Base-by-base conservation (phyloP, 2,113 vertebrate species). In the Phalacrocorax pelagicus region DNA sequence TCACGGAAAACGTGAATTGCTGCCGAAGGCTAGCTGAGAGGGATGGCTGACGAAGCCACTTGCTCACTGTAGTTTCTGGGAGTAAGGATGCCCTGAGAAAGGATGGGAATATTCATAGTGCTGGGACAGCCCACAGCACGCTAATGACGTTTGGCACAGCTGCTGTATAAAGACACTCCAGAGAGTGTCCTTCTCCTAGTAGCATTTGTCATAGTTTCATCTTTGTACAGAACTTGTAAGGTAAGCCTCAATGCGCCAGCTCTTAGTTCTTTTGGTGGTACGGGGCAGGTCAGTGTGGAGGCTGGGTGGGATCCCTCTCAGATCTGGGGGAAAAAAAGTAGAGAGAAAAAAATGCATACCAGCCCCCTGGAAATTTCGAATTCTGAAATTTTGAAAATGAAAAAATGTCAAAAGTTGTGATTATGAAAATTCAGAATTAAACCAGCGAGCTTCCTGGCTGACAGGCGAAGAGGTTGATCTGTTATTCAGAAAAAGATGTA, bases 1-100 rank as follows among this genome's bases (percentile, higher is more conserved):
- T 34, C 38, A 30, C 18, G 2, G 2, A 19, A 18, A 19, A 7
- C 0, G 2, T 5, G 16, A 15, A 8, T 29, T 0, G 2, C 10
- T 9, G 44, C 44, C 5, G 1, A 20, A 67, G 22, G 27, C 47
- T 22, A 8, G 24, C 24, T 24, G 42, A 32, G 38, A 30, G 55
- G 11, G 52, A 38, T 3, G 54, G 55, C 59, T 30, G 32, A 27
- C 7, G 10, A 55, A 42, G 49, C 15, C 15, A 2, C 49, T 7
- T 5, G 32, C 9, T 51, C 30, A 2, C 26, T 14, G 23, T 9
- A 2, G 11, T n/a, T 26, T 6, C 32, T 36, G 61, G 17, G 87
- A 38, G 12, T 34, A 21, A 57, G 55, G 40, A 9, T 52, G 22
- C 16, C 44, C 38, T 32, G 27, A 15, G 36, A 32, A 24, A 30